phyloP scores from a whole-genome alignment of 2,888 invertebrate species.

The Brachycybe producta region DNA sequence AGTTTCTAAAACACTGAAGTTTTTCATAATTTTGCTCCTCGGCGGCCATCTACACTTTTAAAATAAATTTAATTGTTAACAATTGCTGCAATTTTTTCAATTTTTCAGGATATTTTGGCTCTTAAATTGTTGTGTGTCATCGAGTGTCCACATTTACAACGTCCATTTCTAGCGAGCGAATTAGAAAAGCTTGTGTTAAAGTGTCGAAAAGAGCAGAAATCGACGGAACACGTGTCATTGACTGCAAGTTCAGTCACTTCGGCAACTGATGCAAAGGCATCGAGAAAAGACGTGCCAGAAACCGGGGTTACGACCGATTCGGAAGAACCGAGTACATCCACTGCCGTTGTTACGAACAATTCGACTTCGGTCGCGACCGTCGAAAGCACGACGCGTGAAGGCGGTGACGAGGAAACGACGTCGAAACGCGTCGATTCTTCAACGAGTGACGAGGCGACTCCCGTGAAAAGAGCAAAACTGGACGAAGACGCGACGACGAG shows the following conservation, averaged over 20 bases:
- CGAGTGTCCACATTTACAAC: slow-evolving; percentile 2
- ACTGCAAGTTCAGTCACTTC: neutral
- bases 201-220: neutral
- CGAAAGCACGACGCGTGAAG: neutral
- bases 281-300: neutral
- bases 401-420: neutral
- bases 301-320: neutral
- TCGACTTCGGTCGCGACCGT: neutral
- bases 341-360: neutral
- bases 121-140: slow-evolving; percentile 3
- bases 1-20: too few relatives aligned
- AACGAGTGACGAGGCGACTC: too few relatives aligned
- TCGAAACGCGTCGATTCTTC: too few relatives aligned
- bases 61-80: too few relatives aligned
- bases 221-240: neutral
- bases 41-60: too few relatives aligned
- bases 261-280: neutral
- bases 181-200: neutral
- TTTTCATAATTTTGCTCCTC: neutral
- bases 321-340: neutral
- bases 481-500: too few relatives aligned
- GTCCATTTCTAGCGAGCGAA: neutral
- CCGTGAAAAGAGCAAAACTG: too few relatives aligned
- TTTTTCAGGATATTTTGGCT: slow-evolving; percentile 8
- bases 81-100: too few relatives aligned